Percentiles rank a stretch among this genome's conserved stretches.
Evolutionary conservation across 1,140 invertebrate species (phyloP).

Genomic region (Diachasmimorpha longicaudata): DNA sequence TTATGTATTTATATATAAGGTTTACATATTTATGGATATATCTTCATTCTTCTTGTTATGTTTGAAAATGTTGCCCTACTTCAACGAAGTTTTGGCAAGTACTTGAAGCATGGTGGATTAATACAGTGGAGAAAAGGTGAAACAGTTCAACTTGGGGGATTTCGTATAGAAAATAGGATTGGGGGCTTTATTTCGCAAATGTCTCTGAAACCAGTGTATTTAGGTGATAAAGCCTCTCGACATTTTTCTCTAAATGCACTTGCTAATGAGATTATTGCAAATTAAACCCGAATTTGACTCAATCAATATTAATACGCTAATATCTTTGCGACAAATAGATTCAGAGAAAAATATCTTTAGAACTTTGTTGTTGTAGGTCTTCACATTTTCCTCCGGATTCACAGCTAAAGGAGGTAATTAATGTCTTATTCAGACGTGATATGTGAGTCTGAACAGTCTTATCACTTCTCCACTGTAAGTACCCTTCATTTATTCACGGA

Average conservation of each 20-base stretch:
- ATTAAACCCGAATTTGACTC: too few species aligned
- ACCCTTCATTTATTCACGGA: constrained; percentile 12
- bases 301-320: too few species aligned
- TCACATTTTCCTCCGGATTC: too few species aligned
- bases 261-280: too few species aligned
- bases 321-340: not conserved
- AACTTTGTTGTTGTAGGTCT: too few species aligned
- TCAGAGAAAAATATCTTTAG: not conserved
- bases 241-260: not conserved
- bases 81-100: constrained; percentile 44
- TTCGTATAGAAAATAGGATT: not conserved
- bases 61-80: constrained; percentile 25
- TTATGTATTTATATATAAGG: constrained; percentile 11
- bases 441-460: not conserved
- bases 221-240: not conserved
- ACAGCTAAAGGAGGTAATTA: too few species aligned
- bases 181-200: not conserved
- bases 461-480: not conserved
- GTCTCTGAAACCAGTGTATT: not conserved
- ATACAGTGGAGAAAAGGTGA: not conserved
- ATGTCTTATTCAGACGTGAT: too few species aligned
- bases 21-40: constrained; percentile 13
- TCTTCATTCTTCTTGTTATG: constrained; percentile 9
- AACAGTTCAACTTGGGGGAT: not conserved
- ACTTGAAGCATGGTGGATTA: not conserved